phyloP scores from a whole-genome alignment of 2,797 vertebrate genomes.

The Rhyacichthys aspro region DNA sequence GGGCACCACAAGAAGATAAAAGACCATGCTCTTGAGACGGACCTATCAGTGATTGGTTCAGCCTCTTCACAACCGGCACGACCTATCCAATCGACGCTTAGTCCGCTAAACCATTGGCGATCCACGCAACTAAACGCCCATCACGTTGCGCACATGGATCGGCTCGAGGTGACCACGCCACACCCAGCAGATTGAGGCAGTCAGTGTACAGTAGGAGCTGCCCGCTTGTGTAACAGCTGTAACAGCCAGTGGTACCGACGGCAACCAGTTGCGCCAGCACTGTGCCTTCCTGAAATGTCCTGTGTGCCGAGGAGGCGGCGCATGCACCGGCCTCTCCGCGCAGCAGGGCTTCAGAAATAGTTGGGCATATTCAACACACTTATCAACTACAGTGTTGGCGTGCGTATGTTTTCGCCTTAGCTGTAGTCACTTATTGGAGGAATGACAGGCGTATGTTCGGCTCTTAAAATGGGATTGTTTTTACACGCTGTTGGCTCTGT shows the following conservation, averaged over 20 bases:
- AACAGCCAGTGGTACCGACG: conserved; percentile 50
- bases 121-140: conserved; percentile 36
- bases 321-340: conserved; percentile 54
- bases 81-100: conserved; percentile 53
- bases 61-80: neutral
- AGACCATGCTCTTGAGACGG: conserved; percentile 48
- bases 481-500: conserved; percentile 76
- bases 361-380: conserved; percentile 19
- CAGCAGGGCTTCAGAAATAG: conserved; percentile 39
- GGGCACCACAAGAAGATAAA: conserved; percentile 15
- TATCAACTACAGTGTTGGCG: conserved; percentile 19
- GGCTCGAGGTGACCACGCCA: conserved; percentile 67
- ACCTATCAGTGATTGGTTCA: conserved; percentile 63
- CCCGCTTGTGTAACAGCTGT: conserved; percentile 76
- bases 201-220: conserved; percentile 31
- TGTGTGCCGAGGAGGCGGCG: conserved; percentile 66
- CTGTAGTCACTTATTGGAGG: conserved; percentile 45
- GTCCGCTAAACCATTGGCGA: conserved; percentile 61
- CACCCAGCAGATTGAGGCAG: conserved; percentile 60
- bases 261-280: conserved; percentile 53
- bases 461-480: conserved; percentile 80
- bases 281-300: conserved; percentile 51
- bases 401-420: conserved; percentile 40
- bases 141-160: conserved; percentile 78
- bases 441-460: conserved; percentile 63